Base-by-base conservation (phyloP, 2,888 invertebrate species). In the Eupeodes luniger region DNA sequence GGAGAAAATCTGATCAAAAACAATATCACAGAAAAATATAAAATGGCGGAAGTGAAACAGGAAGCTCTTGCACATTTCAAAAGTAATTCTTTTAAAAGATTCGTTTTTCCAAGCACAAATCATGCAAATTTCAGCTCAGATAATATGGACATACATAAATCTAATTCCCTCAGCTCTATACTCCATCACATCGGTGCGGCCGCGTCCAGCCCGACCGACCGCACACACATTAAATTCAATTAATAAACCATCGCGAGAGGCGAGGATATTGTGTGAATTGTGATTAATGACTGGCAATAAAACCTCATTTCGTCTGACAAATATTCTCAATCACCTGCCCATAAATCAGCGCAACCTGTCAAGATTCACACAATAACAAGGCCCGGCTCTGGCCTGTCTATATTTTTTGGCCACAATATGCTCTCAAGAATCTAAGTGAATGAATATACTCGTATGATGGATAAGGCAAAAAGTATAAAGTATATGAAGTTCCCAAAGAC, bases 291-390 rank as follows among this genome's bases (percentile, higher is more conserved):
- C 75, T 34, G 57, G 81, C 78, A 88, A 88, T 88, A 88, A 88
- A 88, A 81, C 81, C 88, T 88, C 88, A 88, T 88, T 88, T 78
- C 64, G 82, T 82, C 90, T 82, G 86, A 91, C 92, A 92, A 92
- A 92, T 91, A 91, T 90, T 88, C 85, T 87, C 92, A 92, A 92
- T 92, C 92, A 90, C 90, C 89, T 86, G 90, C 81, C 78, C 92
- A 92, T 92, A 92, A 92, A 92, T 92, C 92, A 92, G 91, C 91
- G 90, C 90, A 92, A 91, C 89, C 92, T 92, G 92, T 89, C 91
- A 90, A 89, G 90, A 89, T 84, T 88, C 91, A 89, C 89, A 84
- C 84, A 83, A 88, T 87, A 84, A 78, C 83, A 75, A 84, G 81
- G 74, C 76, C 49, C 78, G 67, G 62, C 72, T 40, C 77, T 64